These are phyloP conservation scores for Hystrix cristata DNA, from an alignment of 2,113 vertebrate species.

Conservation along the genomic window DNA sequence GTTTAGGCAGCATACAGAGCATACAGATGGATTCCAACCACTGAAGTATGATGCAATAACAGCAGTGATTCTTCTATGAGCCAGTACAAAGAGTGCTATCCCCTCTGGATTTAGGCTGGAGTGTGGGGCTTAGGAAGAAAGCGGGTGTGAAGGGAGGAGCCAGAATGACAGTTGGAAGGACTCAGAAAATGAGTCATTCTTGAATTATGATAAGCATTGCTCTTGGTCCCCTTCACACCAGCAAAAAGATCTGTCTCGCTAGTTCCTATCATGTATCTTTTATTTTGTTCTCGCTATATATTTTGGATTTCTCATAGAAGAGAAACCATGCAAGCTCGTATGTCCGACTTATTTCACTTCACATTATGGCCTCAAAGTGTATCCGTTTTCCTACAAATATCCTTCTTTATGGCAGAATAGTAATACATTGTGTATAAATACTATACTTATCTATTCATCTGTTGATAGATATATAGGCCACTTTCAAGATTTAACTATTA, in stretches of 20 bases:
- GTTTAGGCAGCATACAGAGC: not conserved
- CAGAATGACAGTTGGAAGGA: not conserved
- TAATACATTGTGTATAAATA: not conserved
- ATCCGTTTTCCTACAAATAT: not conserved
- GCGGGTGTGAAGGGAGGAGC: not conserved
- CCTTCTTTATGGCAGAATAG: not conserved
- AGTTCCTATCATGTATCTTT: not conserved
- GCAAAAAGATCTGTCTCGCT: not conserved
- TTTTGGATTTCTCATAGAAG: not conserved
- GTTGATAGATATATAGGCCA: not conserved
- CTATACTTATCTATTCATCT: not conserved
- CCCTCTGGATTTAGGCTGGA: not conserved
- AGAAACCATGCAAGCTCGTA: not conserved
- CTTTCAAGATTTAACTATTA: not conserved
- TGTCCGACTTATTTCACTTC: not conserved
- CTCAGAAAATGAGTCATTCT: not conserved
- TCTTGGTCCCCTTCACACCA: not conserved
- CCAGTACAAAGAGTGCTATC: not conserved
- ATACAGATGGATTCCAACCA: not conserved
- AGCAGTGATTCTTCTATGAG: not conserved
- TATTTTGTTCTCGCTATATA: not conserved
- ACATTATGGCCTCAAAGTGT: not conserved
- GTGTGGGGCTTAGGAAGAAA: too few relatives aligned
- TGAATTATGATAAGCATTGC: not conserved
- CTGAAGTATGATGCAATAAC: not conserved